These are phyloP conservation scores for Leptopilina boulardi DNA, from an alignment of 1,140 invertebrate species.

Conservation along the genomic window DNA sequence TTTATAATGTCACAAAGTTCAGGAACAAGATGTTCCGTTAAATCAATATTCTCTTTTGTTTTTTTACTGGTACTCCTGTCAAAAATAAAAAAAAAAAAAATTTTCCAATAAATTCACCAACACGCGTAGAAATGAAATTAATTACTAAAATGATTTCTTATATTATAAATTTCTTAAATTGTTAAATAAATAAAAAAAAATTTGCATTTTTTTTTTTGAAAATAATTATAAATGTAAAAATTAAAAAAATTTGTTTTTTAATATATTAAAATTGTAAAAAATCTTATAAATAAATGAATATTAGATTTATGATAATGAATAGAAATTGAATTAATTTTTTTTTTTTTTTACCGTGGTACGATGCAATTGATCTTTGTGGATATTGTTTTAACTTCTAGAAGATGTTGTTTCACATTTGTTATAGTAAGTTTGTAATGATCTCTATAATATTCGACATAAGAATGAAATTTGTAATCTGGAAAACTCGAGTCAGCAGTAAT, in stretches of 20 bases:
- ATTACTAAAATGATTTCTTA: too few species aligned
- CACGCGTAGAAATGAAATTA: too few species aligned
- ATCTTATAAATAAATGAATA: too few species aligned
- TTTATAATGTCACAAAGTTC: slow-evolving; percentile 92
- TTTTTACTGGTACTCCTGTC: slow-evolving; percentile 71
- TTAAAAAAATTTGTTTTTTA: too few species aligned
- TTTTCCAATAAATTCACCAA: too few species aligned
- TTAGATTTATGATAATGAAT: too few species aligned
- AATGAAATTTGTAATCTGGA: slow-evolving; percentile 84
- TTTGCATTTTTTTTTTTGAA: too few species aligned
- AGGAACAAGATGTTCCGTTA: slow-evolving; percentile 90
- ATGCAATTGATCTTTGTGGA: slow-evolving; percentile 86
- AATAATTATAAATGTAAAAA: too few species aligned
- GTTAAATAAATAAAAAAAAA: too few species aligned
- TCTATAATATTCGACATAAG: slow-evolving; percentile 89
- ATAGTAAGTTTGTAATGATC: slow-evolving; percentile 87
- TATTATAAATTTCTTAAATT: too few species aligned
- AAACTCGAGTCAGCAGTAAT: slow-evolving; percentile 88
- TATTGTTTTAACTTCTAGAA: slow-evolving; percentile 93
- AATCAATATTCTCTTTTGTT: slow-evolving; percentile 75
- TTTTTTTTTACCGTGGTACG: slow-evolving; percentile 79
- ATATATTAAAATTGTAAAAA: too few species aligned
- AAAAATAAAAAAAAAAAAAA: too few species aligned
- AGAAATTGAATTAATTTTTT: slow-evolving; percentile 35
- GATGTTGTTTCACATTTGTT: slow-evolving; percentile 84